phyloP scores from a whole-genome alignment of 2,797 vertebrate species.

The Sylvia borin region DNA sequence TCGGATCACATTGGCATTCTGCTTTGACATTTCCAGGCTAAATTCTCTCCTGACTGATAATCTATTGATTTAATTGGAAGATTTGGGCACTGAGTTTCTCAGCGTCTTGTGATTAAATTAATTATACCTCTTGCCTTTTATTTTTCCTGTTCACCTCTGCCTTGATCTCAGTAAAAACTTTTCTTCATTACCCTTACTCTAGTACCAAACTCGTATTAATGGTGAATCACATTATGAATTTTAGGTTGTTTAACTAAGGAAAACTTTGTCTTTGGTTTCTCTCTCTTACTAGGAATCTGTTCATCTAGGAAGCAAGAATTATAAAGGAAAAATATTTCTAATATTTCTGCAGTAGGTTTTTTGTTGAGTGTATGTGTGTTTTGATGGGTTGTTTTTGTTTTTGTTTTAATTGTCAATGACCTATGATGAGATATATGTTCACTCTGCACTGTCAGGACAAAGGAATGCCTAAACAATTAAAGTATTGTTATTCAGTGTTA shows the following conservation, averaged over 20 bases:
- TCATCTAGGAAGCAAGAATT: background rate
- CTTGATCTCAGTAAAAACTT: background rate
- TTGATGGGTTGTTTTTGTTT: background rate
- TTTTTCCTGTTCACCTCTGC: background rate
- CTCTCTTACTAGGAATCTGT: background rate
- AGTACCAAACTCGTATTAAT: constrained; percentile 1
- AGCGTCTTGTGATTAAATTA: background rate
- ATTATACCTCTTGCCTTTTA: background rate
- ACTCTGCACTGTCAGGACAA: background rate
- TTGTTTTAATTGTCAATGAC: background rate
- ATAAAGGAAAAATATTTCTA: background rate
- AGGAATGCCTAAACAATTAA: background rate
- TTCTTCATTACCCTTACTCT: background rate
- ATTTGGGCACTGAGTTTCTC: background rate
- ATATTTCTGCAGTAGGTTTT: background rate
- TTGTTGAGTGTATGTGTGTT: background rate
- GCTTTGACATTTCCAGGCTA: background rate
- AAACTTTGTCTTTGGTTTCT: background rate
- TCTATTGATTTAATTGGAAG: background rate
- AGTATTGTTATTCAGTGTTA: background rate
- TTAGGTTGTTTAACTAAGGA: background rate
- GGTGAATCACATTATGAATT: constrained; percentile 14
- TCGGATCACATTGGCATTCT: background rate
- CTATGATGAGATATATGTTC: background rate
- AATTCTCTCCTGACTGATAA: background rate